Base-by-base conservation (phyloP, 1,140 invertebrate species). In the Chironomus tepperi region DNA sequence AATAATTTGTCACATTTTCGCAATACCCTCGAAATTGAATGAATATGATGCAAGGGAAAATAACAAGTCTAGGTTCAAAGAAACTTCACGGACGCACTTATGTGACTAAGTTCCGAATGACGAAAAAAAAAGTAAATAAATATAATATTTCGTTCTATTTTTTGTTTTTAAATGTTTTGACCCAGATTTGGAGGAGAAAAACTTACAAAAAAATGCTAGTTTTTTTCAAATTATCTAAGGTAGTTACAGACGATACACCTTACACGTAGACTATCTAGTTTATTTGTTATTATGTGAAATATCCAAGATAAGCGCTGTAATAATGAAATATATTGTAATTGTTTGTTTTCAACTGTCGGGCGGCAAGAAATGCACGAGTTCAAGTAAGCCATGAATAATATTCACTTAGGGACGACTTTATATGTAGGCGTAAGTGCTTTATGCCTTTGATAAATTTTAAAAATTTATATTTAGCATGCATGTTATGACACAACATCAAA, bases 41-140 rank as follows among this genome's bases (percentile, higher is more conserved):
- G n/a, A n/a, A n/a, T n/a, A 34, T 34, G 24, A 34, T 2, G 24
- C 24, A 5, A 34, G 5, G 24, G 24, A 34, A 34, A 34, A 34
- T 34, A 34, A 34, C 24, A 34, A 34, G 24, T n/a, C 24, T 34
- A 34, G 24, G 24, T 34, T 34, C 24, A 34, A 34, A 34, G 24
- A 34, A 34, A 34, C 24, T 34, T 34, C 24, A 34, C 24, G 24
- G 24, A 34, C 24, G 24, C 24, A 34, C 24, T 34, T 34, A 34
- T 34, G 24, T 34, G 24, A 34, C 24, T 34, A 34, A 34, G 1
- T 34, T 34, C 24, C 24, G 5, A 47, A 47, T 47, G 43, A 57
- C n/a, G 47, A 57, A 57, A 57, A 57, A 57, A 57, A 57, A 57
- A 57, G 15, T 57, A 57, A 57, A 57, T n/a, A 57, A n/a, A 57